Evolutionary conservation across 2,113 vertebrate genomes (phyloP).

Genomic region (Gobius niger): DNA sequence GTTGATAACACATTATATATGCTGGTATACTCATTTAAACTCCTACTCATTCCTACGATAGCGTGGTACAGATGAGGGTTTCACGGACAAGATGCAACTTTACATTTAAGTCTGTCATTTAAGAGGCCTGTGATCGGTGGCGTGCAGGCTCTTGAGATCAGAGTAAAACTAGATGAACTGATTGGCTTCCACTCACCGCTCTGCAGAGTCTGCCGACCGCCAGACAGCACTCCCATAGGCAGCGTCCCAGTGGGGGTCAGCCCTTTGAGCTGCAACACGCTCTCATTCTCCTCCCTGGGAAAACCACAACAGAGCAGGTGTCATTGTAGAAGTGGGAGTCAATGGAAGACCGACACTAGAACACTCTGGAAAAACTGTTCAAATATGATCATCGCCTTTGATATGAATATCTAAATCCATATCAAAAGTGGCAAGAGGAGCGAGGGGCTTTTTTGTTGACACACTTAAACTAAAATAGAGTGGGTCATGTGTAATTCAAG

Average conservation of each 20-base stretch:
- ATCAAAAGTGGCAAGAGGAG: slow-evolving; percentile 12
- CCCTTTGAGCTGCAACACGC: slow-evolving; percentile 94
- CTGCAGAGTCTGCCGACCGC: slow-evolving; percentile 90
- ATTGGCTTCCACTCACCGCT: slow-evolving; percentile 79
- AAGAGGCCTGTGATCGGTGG: slow-evolving; percentile 40
- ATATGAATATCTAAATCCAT: too few species aligned
- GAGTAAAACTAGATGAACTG: slow-evolving; percentile 34
- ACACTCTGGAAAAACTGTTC: background rate
- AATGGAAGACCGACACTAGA: background rate
- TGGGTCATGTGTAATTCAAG: slow-evolving; percentile 40
- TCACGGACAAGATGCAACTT: background rate
- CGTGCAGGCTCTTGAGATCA: slow-evolving; percentile 53
- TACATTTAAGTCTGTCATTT: slow-evolving; percentile 2
- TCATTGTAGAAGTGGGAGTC: background rate
- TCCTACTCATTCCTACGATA: slow-evolving; percentile 14
- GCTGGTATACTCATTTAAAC: background rate
- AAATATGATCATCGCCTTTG: too few species aligned
- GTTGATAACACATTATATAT: background rate
- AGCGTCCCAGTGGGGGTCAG: slow-evolving; percentile 94
- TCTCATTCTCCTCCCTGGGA: slow-evolving; percentile 95
- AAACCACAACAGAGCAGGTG: slow-evolving; percentile 6
- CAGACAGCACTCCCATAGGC: slow-evolving; percentile 92
- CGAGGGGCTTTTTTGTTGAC: slow-evolving; percentile 32
- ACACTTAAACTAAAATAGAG: slow-evolving; percentile 47
- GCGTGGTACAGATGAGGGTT: slow-evolving; percentile 12